Evolutionary conservation across 92 coral and sea anemone genomes (phyloP), one percentile per base, ranked within the genome.

Genomic region (Epizoanthus ramosus): DNA sequence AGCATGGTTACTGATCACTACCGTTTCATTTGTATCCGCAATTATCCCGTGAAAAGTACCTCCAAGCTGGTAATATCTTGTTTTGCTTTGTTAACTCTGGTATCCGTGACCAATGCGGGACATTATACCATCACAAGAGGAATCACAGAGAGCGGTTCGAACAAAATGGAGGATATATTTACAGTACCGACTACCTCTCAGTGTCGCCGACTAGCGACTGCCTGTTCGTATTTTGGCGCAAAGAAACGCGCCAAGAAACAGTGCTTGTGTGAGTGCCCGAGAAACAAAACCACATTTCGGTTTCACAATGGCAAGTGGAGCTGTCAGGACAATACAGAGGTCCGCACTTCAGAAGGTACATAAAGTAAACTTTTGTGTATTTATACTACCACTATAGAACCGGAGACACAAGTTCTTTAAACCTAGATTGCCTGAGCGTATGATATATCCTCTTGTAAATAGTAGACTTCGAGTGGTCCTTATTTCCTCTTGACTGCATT

Each of bases 181-280:
- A 43, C 58, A 16, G n/a, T 77, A 24, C 81, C 81, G 24, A 4
- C 22, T 13, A 14, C 3, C 66, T 77, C 82, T 0, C 60, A 12
- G 57, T 77, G 82, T 61, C 10, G 33, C 0, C 22, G n/a, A n/a
- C n/a, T n/a, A n/a, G n/a, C 66, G 14, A 43, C 23, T 37, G 53
- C 13, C 6, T 77, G 82, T 41, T 61, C 70, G 54, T 6, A 61
- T 10, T 63, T 77, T 59, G 57, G 23, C 39, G 82, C 82, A 2
- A 43, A 2, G 61, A 23, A 15, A 41, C 39, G 24, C 24, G 5
- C 71, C 45, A 39, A 39, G 23, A 8, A 41, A 37, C 43, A 56
- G 10, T 77, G 82, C 63, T 63, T 28, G 24, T 77, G 82, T 5
- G 82, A n/a, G 23, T 77, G 82, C 17, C 82, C 82, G 16, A 17